Evolutionary conservation across 2,113 vertebrate species (phyloP), one percentile per base, ranked within the genome.

Genomic region (Herpetotheres cachinnans): DNA sequence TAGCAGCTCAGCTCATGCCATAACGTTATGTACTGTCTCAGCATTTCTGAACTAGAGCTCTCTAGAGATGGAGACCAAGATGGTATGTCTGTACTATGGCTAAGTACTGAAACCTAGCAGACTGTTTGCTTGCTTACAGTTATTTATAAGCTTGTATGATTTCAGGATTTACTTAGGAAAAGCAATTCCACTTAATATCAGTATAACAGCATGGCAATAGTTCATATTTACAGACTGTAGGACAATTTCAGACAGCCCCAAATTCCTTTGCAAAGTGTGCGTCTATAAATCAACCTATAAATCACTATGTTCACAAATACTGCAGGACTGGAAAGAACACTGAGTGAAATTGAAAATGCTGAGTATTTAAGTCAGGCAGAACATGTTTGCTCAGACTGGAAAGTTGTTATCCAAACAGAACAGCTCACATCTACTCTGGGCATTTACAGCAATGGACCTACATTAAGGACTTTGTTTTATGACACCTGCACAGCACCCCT

Each of bases 221-320:
- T 70, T 96, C 91, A 90, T 65, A 80, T 87, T 95, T 94, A 94
- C 66, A 85, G 89, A 93, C 52, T 16, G 66, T 84, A 93, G 94
- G 73, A 78, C 73, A 72, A 87, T 84, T 92, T 67, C 73, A 85
- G 86, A 82, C 62, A 87, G 83, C 81, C 54, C 67, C 87, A 83
- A 88, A 93, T 82, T 94, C 81, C 89, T 81, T 87, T 73, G 89
- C 54, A 85, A 94, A 97, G 73, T 22, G 34, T 9, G 7, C 0
- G 0, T 40, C 81, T 79, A 56, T 95, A 97, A 92, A 95, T 95
- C 89, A 90, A 16, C 58, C 81, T 50, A 69, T 92, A 95, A 96
- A 95, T 90, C 89, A 70, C 58, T 1, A 59, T 16, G 66, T 61
- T 79, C 78, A 55, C 73, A 91, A 94, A 84, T 56, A 61, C 70